These are phyloP conservation scores for Drosophila eugracilis DNA, from an alignment of 1,140 invertebrate species.

Conservation along the genomic window DNA sequence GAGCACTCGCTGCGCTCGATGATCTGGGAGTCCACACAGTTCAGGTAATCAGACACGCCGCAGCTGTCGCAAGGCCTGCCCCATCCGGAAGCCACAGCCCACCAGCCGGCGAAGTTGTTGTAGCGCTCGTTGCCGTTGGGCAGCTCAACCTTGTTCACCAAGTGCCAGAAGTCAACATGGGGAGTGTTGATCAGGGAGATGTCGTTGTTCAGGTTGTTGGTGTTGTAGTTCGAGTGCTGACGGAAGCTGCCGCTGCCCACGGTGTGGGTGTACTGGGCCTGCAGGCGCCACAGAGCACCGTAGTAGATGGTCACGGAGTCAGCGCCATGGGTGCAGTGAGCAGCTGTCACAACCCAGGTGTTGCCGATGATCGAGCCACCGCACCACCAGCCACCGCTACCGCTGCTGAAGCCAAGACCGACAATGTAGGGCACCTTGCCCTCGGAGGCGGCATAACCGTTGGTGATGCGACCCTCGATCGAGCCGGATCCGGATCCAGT, in stretches of 20 bases:
- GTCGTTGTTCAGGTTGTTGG: conserved; percentile 38
- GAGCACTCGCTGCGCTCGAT: conserved; percentile 31
- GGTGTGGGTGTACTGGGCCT: conserved; percentile 56
- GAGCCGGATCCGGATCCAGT: conserved; percentile 12
- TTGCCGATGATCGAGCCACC: conserved; percentile 27
- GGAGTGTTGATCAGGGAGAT: conserved; percentile 39
- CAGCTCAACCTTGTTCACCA: conserved; percentile 42
- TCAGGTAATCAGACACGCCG: conserved; percentile 40
- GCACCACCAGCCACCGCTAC: conserved; percentile 28
- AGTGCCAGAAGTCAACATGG: conserved; percentile 26
- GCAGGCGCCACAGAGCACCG: conserved; percentile 49
- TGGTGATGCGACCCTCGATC: conserved; percentile 23
- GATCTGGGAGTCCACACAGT: conserved; percentile 59
- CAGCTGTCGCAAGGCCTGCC: conserved; percentile 24
- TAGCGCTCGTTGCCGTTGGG: conserved; percentile 29
- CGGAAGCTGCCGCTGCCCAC: conserved; percentile 14
- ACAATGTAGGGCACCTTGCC: conserved; percentile 32
- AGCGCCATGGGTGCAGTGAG: conserved; percentile 35
- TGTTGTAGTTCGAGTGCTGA: conserved; percentile 16
- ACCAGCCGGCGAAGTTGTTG: conserved; percentile 16
- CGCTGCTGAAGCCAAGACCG: conserved; percentile 33
- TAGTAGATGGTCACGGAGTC: conserved; percentile 49
- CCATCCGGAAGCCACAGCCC: conserved; percentile 49
- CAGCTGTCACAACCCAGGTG: conserved; percentile 28
- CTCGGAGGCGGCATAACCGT: conserved; percentile 19